Base-by-base conservation (phyloP, 2,113 vertebrate species). In the Paramormyrops kingsleyae region DNA sequence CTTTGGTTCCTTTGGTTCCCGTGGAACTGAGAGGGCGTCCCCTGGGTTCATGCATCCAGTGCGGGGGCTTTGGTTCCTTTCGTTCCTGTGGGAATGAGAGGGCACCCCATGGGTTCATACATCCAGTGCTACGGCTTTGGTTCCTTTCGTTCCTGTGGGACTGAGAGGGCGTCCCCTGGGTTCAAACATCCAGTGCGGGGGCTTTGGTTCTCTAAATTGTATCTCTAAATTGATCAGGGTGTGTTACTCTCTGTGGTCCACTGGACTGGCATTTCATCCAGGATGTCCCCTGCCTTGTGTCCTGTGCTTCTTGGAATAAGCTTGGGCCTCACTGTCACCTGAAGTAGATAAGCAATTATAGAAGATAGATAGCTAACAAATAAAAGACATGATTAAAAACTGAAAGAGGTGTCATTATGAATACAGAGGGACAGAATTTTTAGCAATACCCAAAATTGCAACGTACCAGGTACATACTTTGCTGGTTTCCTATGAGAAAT, bases 381-480 rank as follows among this genome's bases (percentile, higher is more conserved):
- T 80, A 42, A 42, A 80, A 39, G 74, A 42, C 35, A 15, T 80
- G 35, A 42, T 80, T 80, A 39, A 77, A 77, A 39, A 5, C 4
- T 39, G 31, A 77, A 39, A 77, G 15, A 39, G 66, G 66, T 4
- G 70, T 77, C 12, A 10, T 66, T 27, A n/a, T 66, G 59, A 66
- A 66, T 27, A 31, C n/a, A 31, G 74, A 39, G 15, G 74, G 74
- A 42, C 74, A 42, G 27, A 4, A 70, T 13, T 70, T 70, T 70
- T 31, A 70, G n/a, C n/a, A 70, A 70, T 70, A 70, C 62, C n/a
- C 1, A 4, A 70, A 70, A 62, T 10, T 62, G 56, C 56, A 62
- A 62, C 1, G 27, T 31, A 70, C 3, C 27, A 70, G 35, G 31
- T 39, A 39, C 91, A 83, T 93, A 90, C 93, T 91, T 89, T 83